phyloP scores from a whole-genome alignment of 2,113 vertebrate genomes.

The Cnemophilus loriae region DNA sequence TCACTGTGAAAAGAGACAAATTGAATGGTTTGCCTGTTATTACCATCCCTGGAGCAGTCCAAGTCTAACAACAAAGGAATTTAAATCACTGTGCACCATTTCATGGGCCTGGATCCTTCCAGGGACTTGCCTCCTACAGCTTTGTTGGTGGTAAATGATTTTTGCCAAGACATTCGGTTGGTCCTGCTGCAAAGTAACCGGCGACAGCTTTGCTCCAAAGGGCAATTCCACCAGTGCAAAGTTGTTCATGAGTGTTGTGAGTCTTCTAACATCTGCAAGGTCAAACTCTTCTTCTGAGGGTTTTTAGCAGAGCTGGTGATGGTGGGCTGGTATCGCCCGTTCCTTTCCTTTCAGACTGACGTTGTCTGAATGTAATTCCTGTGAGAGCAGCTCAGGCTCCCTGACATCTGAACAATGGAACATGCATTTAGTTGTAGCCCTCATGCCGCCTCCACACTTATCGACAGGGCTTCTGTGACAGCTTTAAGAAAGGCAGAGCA shows the following conservation, averaged over 20 bases:
- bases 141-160: not conserved
- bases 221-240: not conserved
- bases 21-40: not conserved
- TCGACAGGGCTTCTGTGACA: conserved; percentile 23
- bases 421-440: conserved; percentile 44
- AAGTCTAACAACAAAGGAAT: not conserved
- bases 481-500: conserved; percentile 39
- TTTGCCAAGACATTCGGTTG: not conserved
- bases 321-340: not conserved
- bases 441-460: conserved; percentile 23
- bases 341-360: not conserved
- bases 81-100: not conserved
- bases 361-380: not conserved
- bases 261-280: not conserved
- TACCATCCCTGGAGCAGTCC: not conserved
- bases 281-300: not conserved
- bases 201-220: not conserved
- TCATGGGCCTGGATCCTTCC: not conserved
- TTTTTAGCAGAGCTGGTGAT: not conserved
- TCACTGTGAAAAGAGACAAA: not conserved
- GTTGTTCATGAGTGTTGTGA: not conserved
- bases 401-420: conserved; percentile 59
- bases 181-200: not conserved
- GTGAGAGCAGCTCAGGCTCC: conserved; percentile 30
- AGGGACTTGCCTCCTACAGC: not conserved